A percentile compares a stretch with the other conserved stretches of the same genome.
phyloP scores from a whole-genome alignment of 2,113 vertebrate genomes.

The Seriola quinqueradiata region DNA sequence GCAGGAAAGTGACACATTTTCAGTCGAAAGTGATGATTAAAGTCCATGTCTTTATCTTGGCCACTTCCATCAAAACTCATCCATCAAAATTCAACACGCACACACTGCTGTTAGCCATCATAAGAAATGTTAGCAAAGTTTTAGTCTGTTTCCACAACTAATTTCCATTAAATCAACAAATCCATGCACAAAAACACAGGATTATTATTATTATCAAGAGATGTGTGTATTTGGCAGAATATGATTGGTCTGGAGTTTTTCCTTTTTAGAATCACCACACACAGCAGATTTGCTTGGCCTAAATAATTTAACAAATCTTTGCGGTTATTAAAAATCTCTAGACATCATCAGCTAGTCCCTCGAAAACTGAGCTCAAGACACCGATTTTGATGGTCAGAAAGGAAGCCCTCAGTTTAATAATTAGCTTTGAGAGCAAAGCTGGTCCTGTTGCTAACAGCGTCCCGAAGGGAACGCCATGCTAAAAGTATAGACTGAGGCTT shows the following conservation, averaged over 20 bases:
- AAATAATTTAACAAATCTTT: background rate
- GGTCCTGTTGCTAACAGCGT: conserved; percentile 43
- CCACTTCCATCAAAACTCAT: background rate
- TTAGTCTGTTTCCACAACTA: background rate
- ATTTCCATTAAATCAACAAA: background rate
- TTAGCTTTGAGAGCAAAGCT: conserved; percentile 50
- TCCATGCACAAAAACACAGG: background rate
- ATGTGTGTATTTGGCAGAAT: background rate
- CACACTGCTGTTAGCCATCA: too few species aligned
- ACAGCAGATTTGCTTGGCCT: conserved; percentile 1
- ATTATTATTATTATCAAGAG: background rate
- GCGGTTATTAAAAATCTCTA: background rate
- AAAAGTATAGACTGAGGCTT: conserved; percentile 47
- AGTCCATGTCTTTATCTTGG: too few species aligned
- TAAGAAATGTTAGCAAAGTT: background rate
- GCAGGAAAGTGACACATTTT: background rate
- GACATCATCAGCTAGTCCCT: background rate
- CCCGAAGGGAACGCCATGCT: conserved; percentile 54
- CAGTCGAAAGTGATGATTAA: background rate
- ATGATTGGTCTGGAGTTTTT: background rate
- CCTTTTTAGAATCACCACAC: background rate
- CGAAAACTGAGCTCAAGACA: background rate
- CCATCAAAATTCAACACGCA: background rate
- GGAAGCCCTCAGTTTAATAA: conserved; percentile 27
- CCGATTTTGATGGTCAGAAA: conserved; percentile 18